Conservation (phyloP, 2,113 vertebrate species). For the Hippocampus comes region DNA sequence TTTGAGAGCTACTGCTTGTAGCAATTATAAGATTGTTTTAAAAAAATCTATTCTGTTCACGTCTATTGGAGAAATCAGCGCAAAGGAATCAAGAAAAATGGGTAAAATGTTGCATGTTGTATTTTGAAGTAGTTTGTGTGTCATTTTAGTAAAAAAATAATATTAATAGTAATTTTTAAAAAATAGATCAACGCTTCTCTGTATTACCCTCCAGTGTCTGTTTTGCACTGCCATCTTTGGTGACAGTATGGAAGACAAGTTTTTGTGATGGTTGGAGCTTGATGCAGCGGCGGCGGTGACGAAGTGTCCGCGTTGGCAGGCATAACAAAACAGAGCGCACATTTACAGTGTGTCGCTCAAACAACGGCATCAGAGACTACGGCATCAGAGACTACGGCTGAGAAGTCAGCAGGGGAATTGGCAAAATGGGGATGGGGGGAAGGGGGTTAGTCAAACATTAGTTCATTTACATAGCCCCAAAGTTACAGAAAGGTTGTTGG, state of each 20-base stretch:
- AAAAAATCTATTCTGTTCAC: no score
- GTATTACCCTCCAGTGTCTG: neutral
- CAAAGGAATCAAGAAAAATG: no score
- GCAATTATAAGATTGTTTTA: no score
- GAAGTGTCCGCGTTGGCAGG: neutral
- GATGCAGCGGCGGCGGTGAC: neutral
- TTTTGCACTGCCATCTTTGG: neutral
- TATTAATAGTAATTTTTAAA: no score
- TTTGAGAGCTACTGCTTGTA: no score
- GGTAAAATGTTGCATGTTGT: no score
- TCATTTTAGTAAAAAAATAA: neutral
- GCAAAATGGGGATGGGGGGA: neutral
- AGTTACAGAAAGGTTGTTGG: conserved; percentile 9
- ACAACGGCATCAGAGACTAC: neutral
- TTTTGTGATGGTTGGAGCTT: neutral
- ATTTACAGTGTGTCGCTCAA: neutral
- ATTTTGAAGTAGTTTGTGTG: neutral
- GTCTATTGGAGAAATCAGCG: no score
- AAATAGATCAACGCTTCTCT: neutral
- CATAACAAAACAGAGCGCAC: conserved; percentile 1
- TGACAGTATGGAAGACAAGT: conserved; percentile 4
- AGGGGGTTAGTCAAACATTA: neutral
- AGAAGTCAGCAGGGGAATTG: conserved; percentile 1
- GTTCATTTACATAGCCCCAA: conserved; percentile 1
- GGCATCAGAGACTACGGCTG: neutral